These are phyloP conservation scores for Naja naja DNA, from an alignment of 2,113 vertebrate species.

Conservation along the genomic window DNA sequence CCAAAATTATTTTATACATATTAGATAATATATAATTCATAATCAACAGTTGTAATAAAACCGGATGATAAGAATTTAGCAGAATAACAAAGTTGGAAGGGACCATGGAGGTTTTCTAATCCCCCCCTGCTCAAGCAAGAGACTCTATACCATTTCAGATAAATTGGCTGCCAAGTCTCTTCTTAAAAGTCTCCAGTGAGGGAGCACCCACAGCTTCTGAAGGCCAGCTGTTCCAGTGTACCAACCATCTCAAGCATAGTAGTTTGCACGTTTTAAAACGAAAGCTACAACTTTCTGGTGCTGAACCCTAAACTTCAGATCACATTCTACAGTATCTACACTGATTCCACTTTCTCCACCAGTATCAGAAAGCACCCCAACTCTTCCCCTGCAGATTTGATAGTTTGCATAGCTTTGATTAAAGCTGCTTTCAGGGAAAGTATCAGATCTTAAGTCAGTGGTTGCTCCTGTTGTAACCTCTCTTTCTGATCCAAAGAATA, in stretches of 20 bases:
- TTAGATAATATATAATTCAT: neutral
- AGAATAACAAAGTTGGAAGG: neutral
- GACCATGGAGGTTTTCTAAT: neutral
- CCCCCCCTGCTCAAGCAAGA: neutral
- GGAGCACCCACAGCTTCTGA: neutral
- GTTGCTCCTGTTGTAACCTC: neutral
- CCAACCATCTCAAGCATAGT: neutral
- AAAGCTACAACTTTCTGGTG: neutral
- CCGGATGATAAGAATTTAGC: neutral
- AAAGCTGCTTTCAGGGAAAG: neutral
- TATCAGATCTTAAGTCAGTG: neutral
- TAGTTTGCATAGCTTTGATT: neutral
- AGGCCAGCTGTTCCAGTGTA: neutral
- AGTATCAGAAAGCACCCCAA: neutral
- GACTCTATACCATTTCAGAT: neutral
- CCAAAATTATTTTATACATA: neutral
- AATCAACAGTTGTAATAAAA: neutral
- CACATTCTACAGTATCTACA: neutral
- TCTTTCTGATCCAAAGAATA: rapidly evolving
- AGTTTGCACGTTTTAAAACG: neutral
- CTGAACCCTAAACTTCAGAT: neutral
- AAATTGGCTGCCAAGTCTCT: neutral
- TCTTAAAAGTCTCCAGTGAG: neutral
- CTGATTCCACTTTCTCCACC: neutral
- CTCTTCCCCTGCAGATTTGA: neutral